These are phyloP conservation scores for Idaea aversata DNA, from an alignment of 2,888 invertebrate species.

Conservation along the genomic window DNA sequence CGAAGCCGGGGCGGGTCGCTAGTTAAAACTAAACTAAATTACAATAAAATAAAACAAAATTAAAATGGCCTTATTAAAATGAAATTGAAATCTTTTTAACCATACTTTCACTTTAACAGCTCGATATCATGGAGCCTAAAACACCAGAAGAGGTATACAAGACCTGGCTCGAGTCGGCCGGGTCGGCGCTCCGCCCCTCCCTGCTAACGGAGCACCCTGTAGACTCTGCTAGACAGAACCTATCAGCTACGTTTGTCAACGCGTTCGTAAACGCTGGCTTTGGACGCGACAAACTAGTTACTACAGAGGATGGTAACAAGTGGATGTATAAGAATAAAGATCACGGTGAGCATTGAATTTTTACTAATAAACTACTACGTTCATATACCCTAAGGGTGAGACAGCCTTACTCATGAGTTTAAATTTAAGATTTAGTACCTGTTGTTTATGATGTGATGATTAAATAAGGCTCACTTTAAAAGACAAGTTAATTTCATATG, in stretches of 20 bases:
- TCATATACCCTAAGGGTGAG: too few species aligned
- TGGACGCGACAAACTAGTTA: conserved; percentile 96
- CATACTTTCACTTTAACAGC: conserved; percentile 57
- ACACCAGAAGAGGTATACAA: conserved; percentile 99
- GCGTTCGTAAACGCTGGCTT: conserved; percentile 99
- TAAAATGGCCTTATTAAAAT: too few species aligned
- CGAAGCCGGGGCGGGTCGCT: too few species aligned
- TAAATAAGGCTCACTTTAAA: too few species aligned
- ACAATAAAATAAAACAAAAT: too few species aligned
- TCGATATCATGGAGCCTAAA: conserved; percentile 99
- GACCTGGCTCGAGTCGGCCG: conserved; percentile 94
- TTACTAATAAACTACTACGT: too few species aligned
- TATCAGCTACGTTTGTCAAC: conserved; percentile 98
- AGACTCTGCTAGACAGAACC: conserved; percentile 97
- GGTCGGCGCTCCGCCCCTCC: conserved; percentile 83
- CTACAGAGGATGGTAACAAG: conserved; percentile 89
- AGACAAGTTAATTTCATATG: too few species aligned
- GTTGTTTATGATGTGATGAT: too few species aligned
- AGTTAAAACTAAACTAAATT: too few species aligned
- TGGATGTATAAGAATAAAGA: conserved; percentile 99
- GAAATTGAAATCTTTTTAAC: too few species aligned
- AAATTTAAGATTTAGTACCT: too few species aligned
- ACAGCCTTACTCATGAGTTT: too few species aligned
- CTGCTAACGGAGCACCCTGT: conserved; percentile 87
- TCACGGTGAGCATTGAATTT: conserved; percentile 77